Evolutionary conservation across 2,113 vertebrate species (phyloP), one percentile per base, ranked within the genome.

Genomic region (Hemibagrus wyckioides): DNA sequence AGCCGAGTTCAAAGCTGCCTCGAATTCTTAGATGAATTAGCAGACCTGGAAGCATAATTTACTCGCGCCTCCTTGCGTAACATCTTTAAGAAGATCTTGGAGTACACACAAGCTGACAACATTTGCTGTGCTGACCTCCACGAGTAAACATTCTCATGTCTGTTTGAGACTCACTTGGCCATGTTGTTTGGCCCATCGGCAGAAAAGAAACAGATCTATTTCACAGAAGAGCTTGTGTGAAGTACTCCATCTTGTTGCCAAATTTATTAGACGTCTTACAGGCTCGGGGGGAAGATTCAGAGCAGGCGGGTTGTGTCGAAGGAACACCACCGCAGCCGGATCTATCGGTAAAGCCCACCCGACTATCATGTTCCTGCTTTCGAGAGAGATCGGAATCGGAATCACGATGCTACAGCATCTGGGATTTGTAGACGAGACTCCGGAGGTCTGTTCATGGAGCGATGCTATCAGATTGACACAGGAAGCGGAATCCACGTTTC

Each of bases 61-160:
- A 80, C 56, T 56, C 23, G 75, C 30, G 44, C 15, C 36, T 57
- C 56, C 25, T 87, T 87, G 65, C 36, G 67, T 44, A 81, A 81
- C 44, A 15, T 21, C 61, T 69, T 17, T 69, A 79, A 65, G 69
- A 59, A 81, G 52, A 80, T 39, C 54, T 77, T 82, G 39, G 52
- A 88, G 61, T 39, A 36, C 39, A 54, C 61, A 65, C 76, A 39
- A 54, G 80, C 81, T 83, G 80, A 88, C 82, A 80, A 86, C 85
- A 80, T 63, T 69, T 65, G 54, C 89, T 79, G 80, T 14, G 61
- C 69, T 88, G 77, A 88, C 84, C 87, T 88, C 81, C 50, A 86
- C n/a, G 59, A 76, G 87, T 86, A 90, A 90, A 88, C 81, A 90
- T 61, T 81, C 41, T 61, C 71, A 59, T 86, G 76, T 76, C 77